Evolutionary conservation across 2,113 vertebrate genomes (phyloP).

Genomic region (Otocyon megalotis): DNA sequence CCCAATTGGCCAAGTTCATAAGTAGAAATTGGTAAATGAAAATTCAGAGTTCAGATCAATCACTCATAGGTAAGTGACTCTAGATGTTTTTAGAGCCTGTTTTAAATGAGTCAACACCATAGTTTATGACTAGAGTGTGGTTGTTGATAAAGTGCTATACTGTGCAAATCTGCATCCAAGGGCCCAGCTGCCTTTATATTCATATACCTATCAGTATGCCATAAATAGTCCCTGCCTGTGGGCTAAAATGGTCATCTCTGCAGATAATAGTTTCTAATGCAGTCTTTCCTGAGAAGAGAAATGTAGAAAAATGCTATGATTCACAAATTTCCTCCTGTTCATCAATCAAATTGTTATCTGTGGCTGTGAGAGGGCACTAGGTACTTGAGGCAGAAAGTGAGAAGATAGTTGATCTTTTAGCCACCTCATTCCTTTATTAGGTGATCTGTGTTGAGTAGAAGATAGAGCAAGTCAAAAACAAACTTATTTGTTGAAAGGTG

Average conservation of each 20-base stretch:
- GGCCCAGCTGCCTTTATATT: not conserved
- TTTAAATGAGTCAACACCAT: not conserved
- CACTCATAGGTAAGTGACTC: not conserved
- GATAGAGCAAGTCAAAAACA: not conserved
- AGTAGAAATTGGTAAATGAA: not conserved
- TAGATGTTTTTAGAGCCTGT: conserved; percentile 28
- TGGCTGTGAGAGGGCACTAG: not conserved
- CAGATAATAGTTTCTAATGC: not conserved
- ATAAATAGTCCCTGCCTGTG: not conserved
- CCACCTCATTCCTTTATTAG: not conserved
- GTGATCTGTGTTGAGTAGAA: not conserved
- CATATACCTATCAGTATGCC: accelerated
- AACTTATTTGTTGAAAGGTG: not conserved
- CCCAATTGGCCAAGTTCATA: not conserved
- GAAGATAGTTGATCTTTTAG: not conserved
- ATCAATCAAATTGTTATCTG: not conserved
- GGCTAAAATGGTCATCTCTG: not conserved
- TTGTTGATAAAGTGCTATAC: not conserved
- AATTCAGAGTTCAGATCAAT: not conserved
- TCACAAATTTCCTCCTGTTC: not conserved
- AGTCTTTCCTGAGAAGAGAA: not conserved
- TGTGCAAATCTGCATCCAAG: not conserved
- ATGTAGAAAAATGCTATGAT: not conserved
- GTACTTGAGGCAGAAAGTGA: not conserved
- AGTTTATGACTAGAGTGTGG: not conserved